Percentiles rank a stretch among this genome's conserved stretches.
Evolutionary conservation across 92 coral and sea anemone genomes (phyloP).

Genomic region (Isaurus tuberculatus): DNA sequence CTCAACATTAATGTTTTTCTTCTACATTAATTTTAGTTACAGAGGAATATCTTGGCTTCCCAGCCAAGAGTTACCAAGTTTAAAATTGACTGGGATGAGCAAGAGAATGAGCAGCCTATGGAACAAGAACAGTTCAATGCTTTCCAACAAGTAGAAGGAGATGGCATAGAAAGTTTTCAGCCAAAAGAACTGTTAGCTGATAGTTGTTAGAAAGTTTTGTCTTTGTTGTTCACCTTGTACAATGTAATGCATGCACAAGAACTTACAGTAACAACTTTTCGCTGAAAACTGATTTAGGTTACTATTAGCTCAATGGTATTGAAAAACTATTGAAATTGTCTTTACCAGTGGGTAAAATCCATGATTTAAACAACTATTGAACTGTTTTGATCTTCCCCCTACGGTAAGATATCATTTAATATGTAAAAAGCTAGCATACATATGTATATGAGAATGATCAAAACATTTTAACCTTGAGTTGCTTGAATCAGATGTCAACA

Average conservation of each 20-base stretch:
- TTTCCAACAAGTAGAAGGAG: conserved; percentile 39
- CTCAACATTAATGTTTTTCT: not conserved
- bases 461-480: too few relatives aligned
- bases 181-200: not conserved
- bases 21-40: conserved; percentile 55
- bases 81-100: conserved; percentile 75
- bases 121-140: conserved; percentile 32
- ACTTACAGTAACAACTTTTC: too few relatives aligned
- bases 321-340: too few relatives aligned
- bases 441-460: too few relatives aligned
- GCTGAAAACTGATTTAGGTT: too few relatives aligned
- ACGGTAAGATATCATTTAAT: too few relatives aligned
- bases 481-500: too few relatives aligned
- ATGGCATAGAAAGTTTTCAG: conserved; percentile 12
- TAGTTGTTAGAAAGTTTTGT: not conserved
- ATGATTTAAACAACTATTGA: too few relatives aligned
- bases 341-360: too few relatives aligned
- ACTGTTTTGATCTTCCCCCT: too few relatives aligned
- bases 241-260: not conserved
- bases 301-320: too few relatives aligned
- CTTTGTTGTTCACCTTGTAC: not conserved
- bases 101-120: conserved; percentile 41
- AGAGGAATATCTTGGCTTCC: conserved; percentile 76
- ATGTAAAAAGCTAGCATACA: too few relatives aligned
- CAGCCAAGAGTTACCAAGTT: conserved; percentile 83